Percentiles rank a stretch among this genome's conserved stretches.
Evolutionary conservation across 2,797 vertebrate genomes (phyloP).

Genomic region (Siniperca obscura): DNA sequence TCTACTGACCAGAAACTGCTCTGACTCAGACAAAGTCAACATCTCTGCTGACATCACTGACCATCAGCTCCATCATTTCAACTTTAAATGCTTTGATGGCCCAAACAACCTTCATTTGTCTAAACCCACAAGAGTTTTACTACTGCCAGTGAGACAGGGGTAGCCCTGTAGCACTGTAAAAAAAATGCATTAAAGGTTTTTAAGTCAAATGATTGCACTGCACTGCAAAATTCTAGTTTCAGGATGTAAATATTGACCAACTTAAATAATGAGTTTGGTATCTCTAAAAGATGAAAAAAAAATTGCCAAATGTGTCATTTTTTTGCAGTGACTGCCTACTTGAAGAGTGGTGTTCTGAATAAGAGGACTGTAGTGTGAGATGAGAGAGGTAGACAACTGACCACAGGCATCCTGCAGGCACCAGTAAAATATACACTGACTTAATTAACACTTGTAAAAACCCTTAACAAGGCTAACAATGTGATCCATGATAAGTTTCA

Average conservation of each 20-base stretch:
- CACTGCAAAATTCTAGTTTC: conserved; percentile 21
- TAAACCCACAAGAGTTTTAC: conserved; percentile 74
- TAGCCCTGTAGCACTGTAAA: conserved; percentile 59
- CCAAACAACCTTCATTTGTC: conserved; percentile 79
- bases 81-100: conserved; percentile 78
- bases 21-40: conserved; percentile 84
- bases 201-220: conserved; percentile 24
- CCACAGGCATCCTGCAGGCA: conserved; percentile 80
- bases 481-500: conserved; percentile 52
- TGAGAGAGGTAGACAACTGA: conserved; percentile 73
- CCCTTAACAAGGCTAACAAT: conserved; percentile 59
- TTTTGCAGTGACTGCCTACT: conserved; percentile 44
- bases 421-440: conserved; percentile 80
- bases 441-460: conserved; percentile 78
- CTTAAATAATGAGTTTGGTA: conserved; percentile 37
- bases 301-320: not conserved
- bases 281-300: conserved; percentile 31
- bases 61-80: conserved; percentile 80
- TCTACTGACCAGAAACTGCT: conserved; percentile 82
- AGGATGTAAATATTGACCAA: conserved; percentile 3
- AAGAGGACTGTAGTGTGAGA: conserved; percentile 73
- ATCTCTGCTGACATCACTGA: conserved; percentile 84
- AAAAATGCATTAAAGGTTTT: conserved; percentile 42
- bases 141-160: conserved; percentile 75
- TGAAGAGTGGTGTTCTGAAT: conserved; percentile 62